Evolutionary conservation across 1,140 invertebrate genomes (phyloP).

Genomic region (Magallana angulata): DNA sequence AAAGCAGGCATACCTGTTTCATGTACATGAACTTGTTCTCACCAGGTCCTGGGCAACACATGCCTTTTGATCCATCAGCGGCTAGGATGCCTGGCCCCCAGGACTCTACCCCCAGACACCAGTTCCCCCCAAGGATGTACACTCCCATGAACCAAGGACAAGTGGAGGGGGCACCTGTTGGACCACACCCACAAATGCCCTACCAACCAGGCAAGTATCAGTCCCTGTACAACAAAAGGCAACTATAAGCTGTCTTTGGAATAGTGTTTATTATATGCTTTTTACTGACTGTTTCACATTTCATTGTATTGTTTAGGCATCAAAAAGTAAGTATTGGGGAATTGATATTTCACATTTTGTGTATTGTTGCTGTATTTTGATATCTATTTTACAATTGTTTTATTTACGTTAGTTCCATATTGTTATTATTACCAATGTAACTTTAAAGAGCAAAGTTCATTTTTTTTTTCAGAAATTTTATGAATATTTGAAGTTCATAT

Average conservation of each 20-base stretch:
- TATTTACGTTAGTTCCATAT: too few relatives aligned
- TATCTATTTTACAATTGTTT: too few relatives aligned
- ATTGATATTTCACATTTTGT: not conserved
- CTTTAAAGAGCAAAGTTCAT: too few relatives aligned
- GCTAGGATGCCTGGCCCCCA: conserved; percentile 42
- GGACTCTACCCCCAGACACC: conserved; percentile 20
- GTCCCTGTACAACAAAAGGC: not conserved
- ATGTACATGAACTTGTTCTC: not conserved
- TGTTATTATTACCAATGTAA: too few relatives aligned
- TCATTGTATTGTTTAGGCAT: not conserved
- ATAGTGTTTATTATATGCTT: too few relatives aligned
- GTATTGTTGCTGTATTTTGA: too few relatives aligned
- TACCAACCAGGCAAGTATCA: conserved; percentile 40
- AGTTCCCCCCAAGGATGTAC: conserved; percentile 55
- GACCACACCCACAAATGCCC: conserved; percentile 35
- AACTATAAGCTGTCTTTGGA: too few relatives aligned
- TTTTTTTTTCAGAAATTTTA: too few relatives aligned
- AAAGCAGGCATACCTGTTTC: too few relatives aligned
- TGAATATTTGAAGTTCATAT: too few relatives aligned
- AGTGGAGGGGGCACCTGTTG: conserved; percentile 34
- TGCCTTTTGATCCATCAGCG: conserved; percentile 55
- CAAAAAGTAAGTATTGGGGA: not conserved
- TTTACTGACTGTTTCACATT: too few relatives aligned
- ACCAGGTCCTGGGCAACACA: conserved; percentile 52
- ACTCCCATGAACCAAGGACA: conserved; percentile 15